Conservation (phyloP, 2,888 invertebrate genomes). For the Reticulitermes lucifugus region DNA sequence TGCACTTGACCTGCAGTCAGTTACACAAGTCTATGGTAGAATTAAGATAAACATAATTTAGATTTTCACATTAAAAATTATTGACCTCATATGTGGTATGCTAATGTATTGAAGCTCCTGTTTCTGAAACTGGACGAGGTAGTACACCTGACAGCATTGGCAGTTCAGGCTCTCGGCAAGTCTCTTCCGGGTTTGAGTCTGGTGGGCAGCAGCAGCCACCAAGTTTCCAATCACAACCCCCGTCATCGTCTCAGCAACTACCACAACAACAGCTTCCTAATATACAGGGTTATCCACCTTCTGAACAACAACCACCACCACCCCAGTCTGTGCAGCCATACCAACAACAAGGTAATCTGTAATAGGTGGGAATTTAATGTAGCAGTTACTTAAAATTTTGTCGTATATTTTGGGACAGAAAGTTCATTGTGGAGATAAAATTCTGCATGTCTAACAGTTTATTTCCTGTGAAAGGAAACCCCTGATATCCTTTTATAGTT, state of each 20-base stretch:
- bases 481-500: too few species aligned
- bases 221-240: background rate
- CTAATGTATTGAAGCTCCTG: background rate
- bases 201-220: conserved; percentile 20
- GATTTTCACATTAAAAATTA: too few species aligned
- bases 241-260: conserved; percentile 32
- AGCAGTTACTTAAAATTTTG: too few species aligned
- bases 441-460: too few species aligned
- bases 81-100: background rate
- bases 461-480: too few species aligned
- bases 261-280: conserved; percentile 12
- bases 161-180: conserved; percentile 43
- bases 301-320: conserved; percentile 28
- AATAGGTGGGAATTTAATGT: too few species aligned
- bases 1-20: too few species aligned
- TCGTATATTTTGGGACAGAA: too few species aligned
- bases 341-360: conserved; percentile 14
- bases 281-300: background rate
- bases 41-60: too few species aligned
- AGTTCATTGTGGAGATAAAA: too few species aligned
- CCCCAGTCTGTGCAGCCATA: conserved; percentile 1
- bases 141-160: conserved; percentile 48
- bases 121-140: conserved; percentile 33
- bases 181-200: conserved; percentile 42
- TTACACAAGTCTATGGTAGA: too few species aligned